Base-by-base conservation (phyloP, 2,113 vertebrate genomes). In the Epinephelus cyanopodus region DNA sequence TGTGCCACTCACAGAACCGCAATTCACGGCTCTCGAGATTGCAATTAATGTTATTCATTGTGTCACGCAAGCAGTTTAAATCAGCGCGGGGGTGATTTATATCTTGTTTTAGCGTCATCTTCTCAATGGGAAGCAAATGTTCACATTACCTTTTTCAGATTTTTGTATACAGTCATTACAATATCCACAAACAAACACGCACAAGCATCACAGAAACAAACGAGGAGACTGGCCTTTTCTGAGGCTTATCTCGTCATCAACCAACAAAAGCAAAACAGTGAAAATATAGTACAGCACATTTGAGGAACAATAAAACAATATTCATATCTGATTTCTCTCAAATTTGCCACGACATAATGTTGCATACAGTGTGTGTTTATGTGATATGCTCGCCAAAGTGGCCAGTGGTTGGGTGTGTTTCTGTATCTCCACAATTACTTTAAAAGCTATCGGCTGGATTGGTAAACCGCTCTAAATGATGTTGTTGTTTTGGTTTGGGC, bases 401-500 rank as follows among this genome's bases (percentile, higher is more conserved):
- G 75, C 75, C 74, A 64, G 82, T 45, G 86, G 88, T 81, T 62
- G 64, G 69, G 63, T 66, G 83, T 86, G 66, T 88, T 85, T 86
- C 81, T 78, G 60, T 64, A 84, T 60, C 53, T 86, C 80, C 82
- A 74, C 77, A 81, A 79, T 86, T 87, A 84, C 92, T 94, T 80
- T 63, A 85, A 86, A 90, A 83, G 87, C 88, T 67, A 23, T 91
- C 78, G 79, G 70, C 84, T 82, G 87, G 68, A 65, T 83, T 80
- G 84, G 88, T 92, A 69, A 90, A 86, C 92, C 93, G 73, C 87
- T 88, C 52, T 74, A 75, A 87, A 88, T 70, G 48, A 79, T 88
- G 88, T 88, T 90, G 87, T 91, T 93, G 91, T 93, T 92, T 91
- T 88, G 87, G 85, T 91, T 93, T 89, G 77, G 90, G 82, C 68